Conservation (phyloP, 1,140 invertebrate genomes). For the Drosophila littoralis region DNA sequence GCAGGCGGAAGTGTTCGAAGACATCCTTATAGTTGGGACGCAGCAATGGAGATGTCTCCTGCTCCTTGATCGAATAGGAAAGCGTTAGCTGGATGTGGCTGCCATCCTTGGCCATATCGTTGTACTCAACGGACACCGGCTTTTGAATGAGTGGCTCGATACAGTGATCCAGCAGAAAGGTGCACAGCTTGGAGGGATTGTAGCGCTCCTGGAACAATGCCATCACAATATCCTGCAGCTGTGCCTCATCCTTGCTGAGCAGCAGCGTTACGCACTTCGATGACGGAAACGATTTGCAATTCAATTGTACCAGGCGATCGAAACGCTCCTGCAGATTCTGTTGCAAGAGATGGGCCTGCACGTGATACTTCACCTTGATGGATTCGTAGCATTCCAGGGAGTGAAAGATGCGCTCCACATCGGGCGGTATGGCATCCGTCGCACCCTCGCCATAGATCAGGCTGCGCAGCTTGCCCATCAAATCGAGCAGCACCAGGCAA, state of each 20-base stretch:
- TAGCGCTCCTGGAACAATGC: constrained; percentile 79
- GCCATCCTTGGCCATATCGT: constrained; percentile 39
- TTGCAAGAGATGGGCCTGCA: constrained; percentile 72
- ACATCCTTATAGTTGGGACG: constrained; percentile 86
- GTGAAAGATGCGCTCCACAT: constrained; percentile 69
- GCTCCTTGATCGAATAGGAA: constrained; percentile 74
- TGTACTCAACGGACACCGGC: constrained; percentile 73
- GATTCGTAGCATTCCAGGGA: constrained; percentile 72
- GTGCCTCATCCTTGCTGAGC: constrained; percentile 67
- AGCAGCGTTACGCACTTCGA: constrained; percentile 74
- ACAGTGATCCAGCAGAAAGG: constrained; percentile 77
- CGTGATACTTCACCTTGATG: constrained; percentile 74
- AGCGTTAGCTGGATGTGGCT: constrained; percentile 54
- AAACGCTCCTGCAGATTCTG: constrained; percentile 76
- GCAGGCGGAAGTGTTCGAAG: constrained; percentile 86
- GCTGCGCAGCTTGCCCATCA: constrained; percentile 61
- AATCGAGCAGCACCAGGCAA: constrained; percentile 61
- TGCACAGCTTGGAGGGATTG: constrained; percentile 64
- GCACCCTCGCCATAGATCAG: constrained; percentile 63
- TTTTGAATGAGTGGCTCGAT: constrained; percentile 73
- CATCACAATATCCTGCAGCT: constrained; percentile 73
- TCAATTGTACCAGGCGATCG: constrained; percentile 71
- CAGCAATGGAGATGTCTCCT: constrained; percentile 31
- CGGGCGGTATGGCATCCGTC: constrained; percentile 26
- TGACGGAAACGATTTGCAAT: constrained; percentile 74